These are phyloP conservation scores for Phylloscopus collybita DNA, from an alignment of 2,797 vertebrate species.

Conservation along the genomic window DNA sequence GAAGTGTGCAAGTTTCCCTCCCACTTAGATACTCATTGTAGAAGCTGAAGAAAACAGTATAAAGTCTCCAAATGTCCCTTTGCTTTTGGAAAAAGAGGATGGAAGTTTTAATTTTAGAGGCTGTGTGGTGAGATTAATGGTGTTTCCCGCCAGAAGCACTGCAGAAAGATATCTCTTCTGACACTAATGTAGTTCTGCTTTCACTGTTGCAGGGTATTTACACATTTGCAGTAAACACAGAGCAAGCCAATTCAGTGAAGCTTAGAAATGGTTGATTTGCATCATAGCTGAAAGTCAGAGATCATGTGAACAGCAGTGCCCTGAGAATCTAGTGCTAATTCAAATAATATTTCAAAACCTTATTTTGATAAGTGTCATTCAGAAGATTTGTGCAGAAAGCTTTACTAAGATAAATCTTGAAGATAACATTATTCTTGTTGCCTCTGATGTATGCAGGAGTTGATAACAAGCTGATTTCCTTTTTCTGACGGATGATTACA, in stretches of 20 bases:
- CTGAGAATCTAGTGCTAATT: background rate
- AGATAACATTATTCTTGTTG: slow-evolving; percentile 53
- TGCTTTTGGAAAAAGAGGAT: background rate
- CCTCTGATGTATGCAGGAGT: slow-evolving; percentile 28
- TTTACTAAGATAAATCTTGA: slow-evolving; percentile 27
- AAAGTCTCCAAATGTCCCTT: background rate
- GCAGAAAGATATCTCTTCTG: background rate
- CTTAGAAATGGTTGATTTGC: slow-evolving; percentile 3
- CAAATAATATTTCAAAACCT: slow-evolving; percentile 23
- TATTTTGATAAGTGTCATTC: slow-evolving; percentile 35
- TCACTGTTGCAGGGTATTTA: background rate
- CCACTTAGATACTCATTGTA: background rate
- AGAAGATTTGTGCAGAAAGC: slow-evolving; percentile 35
- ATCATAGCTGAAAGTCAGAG: background rate
- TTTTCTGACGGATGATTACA: slow-evolving; percentile 43
- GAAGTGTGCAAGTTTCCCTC: background rate
- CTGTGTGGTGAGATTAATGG: background rate
- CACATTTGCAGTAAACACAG: background rate
- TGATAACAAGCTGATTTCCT: slow-evolving; percentile 56
- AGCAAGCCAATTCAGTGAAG: background rate
- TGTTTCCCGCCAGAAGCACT: background rate
- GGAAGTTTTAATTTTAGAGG: background rate
- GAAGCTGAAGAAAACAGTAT: background rate
- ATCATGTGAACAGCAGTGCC: background rate
- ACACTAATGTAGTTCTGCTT: background rate